A percentile compares a stretch with the other conserved stretches of the same genome.
phyloP scores from a whole-genome alignment of 2,888 invertebrate genomes.

The Myopa testacea region DNA sequence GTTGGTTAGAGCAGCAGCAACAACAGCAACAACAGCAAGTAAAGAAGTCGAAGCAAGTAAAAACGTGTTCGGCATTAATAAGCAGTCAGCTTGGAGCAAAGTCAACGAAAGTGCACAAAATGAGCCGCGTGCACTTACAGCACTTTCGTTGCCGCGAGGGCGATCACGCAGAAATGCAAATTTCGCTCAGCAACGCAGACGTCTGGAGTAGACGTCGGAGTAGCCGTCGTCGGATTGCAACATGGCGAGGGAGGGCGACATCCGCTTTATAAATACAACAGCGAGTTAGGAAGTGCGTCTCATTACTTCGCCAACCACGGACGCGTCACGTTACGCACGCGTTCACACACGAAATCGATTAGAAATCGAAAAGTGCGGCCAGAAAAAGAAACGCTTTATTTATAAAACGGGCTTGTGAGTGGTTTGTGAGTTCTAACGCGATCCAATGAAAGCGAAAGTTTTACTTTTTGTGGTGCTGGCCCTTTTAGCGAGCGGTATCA shows the following conservation, averaged over 20 bases:
- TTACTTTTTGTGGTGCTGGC: slow-evolving; percentile 39
- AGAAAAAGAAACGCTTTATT: slow-evolving; percentile 7
- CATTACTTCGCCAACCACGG: slow-evolving; percentile 60
- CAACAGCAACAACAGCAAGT: background rate
- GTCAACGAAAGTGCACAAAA: slow-evolving; percentile 15
- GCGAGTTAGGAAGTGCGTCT: slow-evolving; percentile 64
- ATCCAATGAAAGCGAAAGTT: slow-evolving; percentile 50
- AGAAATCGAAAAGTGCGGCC: slow-evolving; percentile 14
- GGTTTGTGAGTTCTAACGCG: background rate
- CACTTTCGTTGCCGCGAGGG: background rate
- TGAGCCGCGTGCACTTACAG: background rate
- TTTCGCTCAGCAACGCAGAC: background rate
- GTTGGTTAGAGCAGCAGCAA: background rate
- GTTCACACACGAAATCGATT: background rate
- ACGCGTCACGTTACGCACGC: slow-evolving; percentile 45
- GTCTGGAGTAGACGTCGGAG: background rate
- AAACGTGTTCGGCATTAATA: slow-evolving; percentile 27
- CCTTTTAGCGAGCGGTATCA: slow-evolving; percentile 32
- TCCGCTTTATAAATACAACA: slow-evolving; percentile 68
- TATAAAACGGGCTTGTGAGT: background rate
- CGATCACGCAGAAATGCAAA: slow-evolving; percentile 12
- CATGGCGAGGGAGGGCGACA: slow-evolving; percentile 46
- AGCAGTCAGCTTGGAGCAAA: background rate
- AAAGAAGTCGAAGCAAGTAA: slow-evolving; percentile 14
- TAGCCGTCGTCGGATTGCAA: slow-evolving; percentile 21